A percentile compares a stretch with the other conserved stretches of the same genome.
Evolutionary conservation across 2,797 vertebrate species (phyloP).

Genomic region (Enteromius argenteus): DNA sequence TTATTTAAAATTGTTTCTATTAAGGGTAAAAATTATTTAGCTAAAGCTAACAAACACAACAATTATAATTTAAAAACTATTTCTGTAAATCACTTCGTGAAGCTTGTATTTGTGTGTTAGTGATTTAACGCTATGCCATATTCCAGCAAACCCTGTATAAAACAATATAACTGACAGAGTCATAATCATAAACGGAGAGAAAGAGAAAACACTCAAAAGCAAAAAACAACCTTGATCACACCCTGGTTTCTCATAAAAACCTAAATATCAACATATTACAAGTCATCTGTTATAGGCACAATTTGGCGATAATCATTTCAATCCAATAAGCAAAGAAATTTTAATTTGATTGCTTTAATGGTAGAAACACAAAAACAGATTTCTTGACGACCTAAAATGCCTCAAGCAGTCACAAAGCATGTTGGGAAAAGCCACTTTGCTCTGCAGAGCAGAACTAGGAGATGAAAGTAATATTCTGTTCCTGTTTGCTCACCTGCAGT

Average conservation of each 20-base stretch:
- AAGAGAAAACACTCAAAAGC: background rate
- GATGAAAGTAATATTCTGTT: conserved; percentile 40
- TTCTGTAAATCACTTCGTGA: background rate
- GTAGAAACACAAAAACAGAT: conserved; percentile 13
- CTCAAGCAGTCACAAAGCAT: conserved; percentile 38
- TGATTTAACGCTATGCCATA: background rate
- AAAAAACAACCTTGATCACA: conserved; percentile 18
- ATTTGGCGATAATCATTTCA: background rate
- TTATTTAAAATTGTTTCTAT: background rate
- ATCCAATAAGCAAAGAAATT: conserved; percentile 1
- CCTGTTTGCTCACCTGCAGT: conserved; percentile 28
- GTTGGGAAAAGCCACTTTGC: conserved; percentile 36
- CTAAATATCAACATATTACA: background rate
- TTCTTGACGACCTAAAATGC: conserved; percentile 23
- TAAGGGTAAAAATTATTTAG: no score
- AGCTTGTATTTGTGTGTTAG: background rate
- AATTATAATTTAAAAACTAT: background rate
- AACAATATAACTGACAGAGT: background rate
- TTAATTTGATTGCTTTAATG: conserved; percentile 5
- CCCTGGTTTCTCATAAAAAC: background rate
- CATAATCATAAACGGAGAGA: conserved; percentile 14
- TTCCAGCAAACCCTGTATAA: background rate
- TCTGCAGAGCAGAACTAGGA: conserved; percentile 38
- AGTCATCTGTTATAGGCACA: background rate
- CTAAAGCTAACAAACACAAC: background rate